phyloP scores from a whole-genome alignment of 2,797 vertebrate genomes.

The Chaetophractus vellerosus region DNA sequence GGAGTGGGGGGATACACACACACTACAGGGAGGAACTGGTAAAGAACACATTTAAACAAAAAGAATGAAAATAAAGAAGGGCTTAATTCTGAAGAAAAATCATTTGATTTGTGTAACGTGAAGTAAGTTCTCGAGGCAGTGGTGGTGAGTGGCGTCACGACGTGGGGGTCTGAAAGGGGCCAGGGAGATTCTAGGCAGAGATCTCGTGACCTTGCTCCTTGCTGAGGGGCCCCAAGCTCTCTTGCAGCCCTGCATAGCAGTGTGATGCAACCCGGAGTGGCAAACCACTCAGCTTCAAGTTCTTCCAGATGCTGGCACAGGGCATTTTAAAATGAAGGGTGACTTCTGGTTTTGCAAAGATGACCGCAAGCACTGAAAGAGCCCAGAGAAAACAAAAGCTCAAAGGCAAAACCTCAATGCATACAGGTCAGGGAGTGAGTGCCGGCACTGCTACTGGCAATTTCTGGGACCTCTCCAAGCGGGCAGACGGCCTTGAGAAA shows the following conservation, averaged over 20 bases:
- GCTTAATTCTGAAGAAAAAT: background rate
- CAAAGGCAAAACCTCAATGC: background rate
- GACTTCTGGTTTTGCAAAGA: slow-evolving; percentile 33
- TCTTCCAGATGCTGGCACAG: background rate
- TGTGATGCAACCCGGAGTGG: background rate
- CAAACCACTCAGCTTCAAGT: background rate
- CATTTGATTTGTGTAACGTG: background rate
- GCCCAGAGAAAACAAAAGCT: background rate
- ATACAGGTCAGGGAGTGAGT: background rate
- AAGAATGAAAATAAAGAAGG: slow-evolving; percentile 36
- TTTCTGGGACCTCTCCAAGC: no score
- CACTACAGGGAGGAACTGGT: background rate
- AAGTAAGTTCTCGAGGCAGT: background rate
- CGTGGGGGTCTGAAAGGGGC: background rate
- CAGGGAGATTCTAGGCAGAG: background rate
- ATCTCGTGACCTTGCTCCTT: background rate
- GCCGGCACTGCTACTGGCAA: background rate
- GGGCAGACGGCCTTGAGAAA: no score
- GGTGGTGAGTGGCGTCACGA: background rate
- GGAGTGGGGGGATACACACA: background rate
- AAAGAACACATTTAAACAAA: slow-evolving; percentile 55
- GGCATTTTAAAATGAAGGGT: slow-evolving; percentile 6
- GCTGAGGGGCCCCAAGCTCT: background rate
- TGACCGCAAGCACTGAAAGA: background rate
- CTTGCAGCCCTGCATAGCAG: background rate